Percentiles rank a stretch among this genome's conserved stretches.
phyloP scores from a whole-genome alignment of 2,113 vertebrate species.

The Nycticorax nycticorax region DNA sequence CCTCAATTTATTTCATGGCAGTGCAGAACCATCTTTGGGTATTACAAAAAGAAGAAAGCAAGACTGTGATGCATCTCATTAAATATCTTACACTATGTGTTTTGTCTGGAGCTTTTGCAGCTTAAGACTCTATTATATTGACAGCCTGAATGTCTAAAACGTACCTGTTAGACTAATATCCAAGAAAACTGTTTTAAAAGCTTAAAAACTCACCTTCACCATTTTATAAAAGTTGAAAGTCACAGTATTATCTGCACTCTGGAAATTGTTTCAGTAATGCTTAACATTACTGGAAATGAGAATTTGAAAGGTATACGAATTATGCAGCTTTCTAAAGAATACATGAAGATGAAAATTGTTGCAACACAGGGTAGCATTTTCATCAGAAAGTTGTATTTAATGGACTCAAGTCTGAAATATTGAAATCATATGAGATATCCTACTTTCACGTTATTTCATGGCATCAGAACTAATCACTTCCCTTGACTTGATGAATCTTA shows the following conservation, averaged over 20 bases:
- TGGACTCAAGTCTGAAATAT: constrained; percentile 18
- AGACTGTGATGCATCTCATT: not conserved
- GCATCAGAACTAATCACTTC: constrained; percentile 65
- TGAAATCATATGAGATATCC: constrained; percentile 29
- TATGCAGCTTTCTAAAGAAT: not conserved
- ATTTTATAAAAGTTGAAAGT: not conserved
- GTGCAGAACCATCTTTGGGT: not conserved
- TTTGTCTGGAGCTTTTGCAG: not conserved
- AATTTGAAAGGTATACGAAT: not conserved
- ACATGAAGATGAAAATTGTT: not conserved
- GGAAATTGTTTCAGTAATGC: not conserved
- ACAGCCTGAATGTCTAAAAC: not conserved
- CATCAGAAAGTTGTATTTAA: constrained; percentile 29
- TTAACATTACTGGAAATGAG: not conserved
- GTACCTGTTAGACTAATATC: not conserved
- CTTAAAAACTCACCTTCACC: not conserved
- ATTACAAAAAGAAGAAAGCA: not conserved
- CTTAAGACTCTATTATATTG: not conserved
- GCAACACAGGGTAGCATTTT: not conserved
- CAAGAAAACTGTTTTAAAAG: not conserved
- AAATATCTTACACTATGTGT: not conserved
- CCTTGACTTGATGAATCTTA: constrained; percentile 68
- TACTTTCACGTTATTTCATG: constrained; percentile 42
- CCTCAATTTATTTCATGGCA: not conserved
- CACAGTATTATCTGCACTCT: not conserved